Evolutionary conservation across 2,113 vertebrate species (phyloP).

Genomic region (Lagopus muta): DNA sequence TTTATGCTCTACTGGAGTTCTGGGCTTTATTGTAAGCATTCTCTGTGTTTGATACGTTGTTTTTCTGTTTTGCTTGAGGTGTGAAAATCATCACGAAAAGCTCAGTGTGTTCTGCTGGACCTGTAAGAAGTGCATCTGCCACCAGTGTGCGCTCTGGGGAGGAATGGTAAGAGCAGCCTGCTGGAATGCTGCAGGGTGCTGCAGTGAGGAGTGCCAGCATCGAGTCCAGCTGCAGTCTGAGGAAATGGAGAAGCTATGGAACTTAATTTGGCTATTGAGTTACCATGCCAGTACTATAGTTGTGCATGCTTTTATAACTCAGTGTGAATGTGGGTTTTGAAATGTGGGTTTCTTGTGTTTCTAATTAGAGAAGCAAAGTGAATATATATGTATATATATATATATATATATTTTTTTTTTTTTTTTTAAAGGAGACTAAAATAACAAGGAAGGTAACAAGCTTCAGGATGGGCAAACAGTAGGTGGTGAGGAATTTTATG

Average conservation of each 20-base stretch:
- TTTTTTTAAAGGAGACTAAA: neutral
- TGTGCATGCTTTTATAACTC: neutral
- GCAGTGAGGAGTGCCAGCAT: neutral
- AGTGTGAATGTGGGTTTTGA: neutral
- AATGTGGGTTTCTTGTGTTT: fast-evolving
- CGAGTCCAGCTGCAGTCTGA: neutral
- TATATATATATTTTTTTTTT: too few species aligned
- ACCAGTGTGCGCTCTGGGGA: constrained; percentile 98
- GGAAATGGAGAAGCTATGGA: neutral
- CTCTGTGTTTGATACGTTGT: neutral
- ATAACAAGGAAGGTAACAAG: neutral
- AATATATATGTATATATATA: neutral
- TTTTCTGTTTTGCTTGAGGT: constrained; percentile 75
- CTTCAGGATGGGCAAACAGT: neutral
- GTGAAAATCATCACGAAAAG: constrained; percentile 98
- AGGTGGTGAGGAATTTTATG: neutral
- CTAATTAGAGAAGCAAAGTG: neutral
- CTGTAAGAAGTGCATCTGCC: constrained; percentile 99
- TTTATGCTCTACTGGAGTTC: neutral
- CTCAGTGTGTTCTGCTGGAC: constrained; percentile 99
- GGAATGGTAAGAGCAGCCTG: constrained; percentile 88
- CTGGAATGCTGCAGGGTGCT: neutral
- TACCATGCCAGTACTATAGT: neutral
- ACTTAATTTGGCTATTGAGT: neutral
- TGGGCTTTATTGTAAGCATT: neutral